Evolutionary conservation across 2,888 invertebrate genomes (phyloP).

Genomic region (Acleris sparsana): DNA sequence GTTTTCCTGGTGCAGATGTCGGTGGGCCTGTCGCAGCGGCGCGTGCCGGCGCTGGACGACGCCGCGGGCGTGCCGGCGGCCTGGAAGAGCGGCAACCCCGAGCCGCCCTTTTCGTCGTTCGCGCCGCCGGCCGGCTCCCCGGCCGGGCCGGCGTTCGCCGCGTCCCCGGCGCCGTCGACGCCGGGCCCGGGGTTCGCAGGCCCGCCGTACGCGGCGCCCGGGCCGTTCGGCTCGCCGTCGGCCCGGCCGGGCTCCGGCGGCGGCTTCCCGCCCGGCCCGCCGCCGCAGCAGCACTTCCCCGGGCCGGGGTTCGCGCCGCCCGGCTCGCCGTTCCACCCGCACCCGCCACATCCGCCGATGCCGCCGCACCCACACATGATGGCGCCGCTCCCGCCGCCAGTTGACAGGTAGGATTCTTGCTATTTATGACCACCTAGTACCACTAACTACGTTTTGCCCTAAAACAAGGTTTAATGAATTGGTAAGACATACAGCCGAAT

Average conservation of each 20-base stretch:
- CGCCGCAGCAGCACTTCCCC: constrained; percentile 86
- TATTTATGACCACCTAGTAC: constrained; percentile 3
- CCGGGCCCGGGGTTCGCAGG: constrained; percentile 90
- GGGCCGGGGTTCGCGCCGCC: constrained; percentile 90
- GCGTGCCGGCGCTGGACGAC: constrained; percentile 84
- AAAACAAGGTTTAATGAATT: not conserved
- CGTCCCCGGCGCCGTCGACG: constrained; percentile 87
- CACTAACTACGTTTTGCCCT: not conserved
- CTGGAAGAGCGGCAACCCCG: constrained; percentile 88
- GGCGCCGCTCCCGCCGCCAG: constrained; percentile 88
- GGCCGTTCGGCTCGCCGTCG: constrained; percentile 86
- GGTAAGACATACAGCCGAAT: too few species aligned
- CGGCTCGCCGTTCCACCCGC: constrained; percentile 91
- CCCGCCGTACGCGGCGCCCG: constrained; percentile 86
- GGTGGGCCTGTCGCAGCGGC: constrained; percentile 91
- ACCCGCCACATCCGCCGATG: constrained; percentile 93
- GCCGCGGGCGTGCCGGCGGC: constrained; percentile 75
- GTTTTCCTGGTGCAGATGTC: constrained; percentile 67
- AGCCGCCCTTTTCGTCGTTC: constrained; percentile 88
- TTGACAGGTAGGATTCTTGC: constrained; percentile 86
- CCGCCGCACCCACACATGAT: constrained; percentile 86
- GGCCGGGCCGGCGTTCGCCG: constrained; percentile 87
- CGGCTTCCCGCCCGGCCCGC: constrained; percentile 92
- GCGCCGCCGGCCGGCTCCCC: constrained; percentile 91
- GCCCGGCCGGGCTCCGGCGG: constrained; percentile 91